Base-by-base conservation (phyloP, 2,888 invertebrate genomes). In the Deilephila elpenor region DNA sequence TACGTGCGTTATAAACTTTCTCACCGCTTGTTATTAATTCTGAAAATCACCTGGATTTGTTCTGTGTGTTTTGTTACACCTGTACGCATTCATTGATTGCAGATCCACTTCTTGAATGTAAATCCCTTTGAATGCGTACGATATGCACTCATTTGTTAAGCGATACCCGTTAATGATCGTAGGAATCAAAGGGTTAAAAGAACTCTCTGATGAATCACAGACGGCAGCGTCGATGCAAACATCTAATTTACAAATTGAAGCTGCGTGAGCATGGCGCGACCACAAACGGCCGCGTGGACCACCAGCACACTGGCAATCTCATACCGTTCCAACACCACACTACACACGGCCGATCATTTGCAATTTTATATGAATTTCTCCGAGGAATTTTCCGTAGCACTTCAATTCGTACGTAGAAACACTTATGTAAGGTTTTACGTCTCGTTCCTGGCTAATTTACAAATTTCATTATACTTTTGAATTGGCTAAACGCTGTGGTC, bases 1-100 rank as follows among this genome's bases (percentile, higher is more conserved):
- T 89, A 91, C 87, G 86, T 89, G 88, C 86, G 88, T 90, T 89
- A 88, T 91, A 91, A 91, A 91, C 88, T 92, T 89, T 85, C 88
- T 84, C 86, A 84, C 83, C 83, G 82, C 81, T 80, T 86, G 84
- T 84, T 89, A 88, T 89, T 89, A 89, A 89, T 90, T 88, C 84
- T 78, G 81, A 84, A 86, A 85, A 87, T 87, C 87, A 85, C 84
- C 83, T 84, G 83, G 86, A 84, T 84, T 86, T 84, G 82, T 85
- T 83, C 84, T 80, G 77, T 79, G 83, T 80, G 74, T 76, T 83
- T 78, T 77, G 73, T 75, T 80, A 77, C 81, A 79, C 77, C 77
- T 82, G 74, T 51, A 62, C 62, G 56, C 32, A 56, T 64, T 56
- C 61, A 32, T 29, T 19, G 51, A 44, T 61, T 61, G 32, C 20